phyloP scores from a whole-genome alignment of 2,797 vertebrate species.

The Sphenodon punctatus region DNA sequence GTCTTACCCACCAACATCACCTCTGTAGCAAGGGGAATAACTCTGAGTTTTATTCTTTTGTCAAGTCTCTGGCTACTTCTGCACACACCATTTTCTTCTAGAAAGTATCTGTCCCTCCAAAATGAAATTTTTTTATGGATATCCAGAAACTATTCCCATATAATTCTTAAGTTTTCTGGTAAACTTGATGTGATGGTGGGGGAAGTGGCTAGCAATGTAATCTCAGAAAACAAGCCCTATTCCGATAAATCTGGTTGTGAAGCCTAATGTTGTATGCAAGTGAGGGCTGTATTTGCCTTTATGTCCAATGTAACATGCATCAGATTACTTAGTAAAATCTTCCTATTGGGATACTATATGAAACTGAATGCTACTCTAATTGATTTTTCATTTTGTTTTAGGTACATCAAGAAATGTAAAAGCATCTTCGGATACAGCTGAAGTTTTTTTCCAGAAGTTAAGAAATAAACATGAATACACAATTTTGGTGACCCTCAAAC shows the following conservation, averaged over 20 bases:
- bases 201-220: no score
- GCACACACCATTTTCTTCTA: no score
- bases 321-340: not conserved
- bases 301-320: not conserved
- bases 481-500: slow-evolving; percentile 90
- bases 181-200: no score
- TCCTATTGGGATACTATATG: not conserved
- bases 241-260: not conserved
- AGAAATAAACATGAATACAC: slow-evolving; percentile 95
- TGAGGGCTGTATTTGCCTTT: not conserved
- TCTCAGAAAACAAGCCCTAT: no score
- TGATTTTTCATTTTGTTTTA: slow-evolving; percentile 56
- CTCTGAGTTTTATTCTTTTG: no score
- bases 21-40: no score
- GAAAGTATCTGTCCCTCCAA: no score
- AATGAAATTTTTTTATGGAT: no score
- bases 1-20: no score
- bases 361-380: slow-evolving; percentile 4
- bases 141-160: no score
- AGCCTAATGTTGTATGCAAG: not conserved
- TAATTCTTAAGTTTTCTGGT: no score
- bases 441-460: slow-evolving; percentile 90
- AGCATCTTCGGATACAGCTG: slow-evolving; percentile 84
- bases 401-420: slow-evolving; percentile 90
- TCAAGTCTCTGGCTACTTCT: no score